A percentile compares a stretch with the other conserved stretches of the same genome.
Conservation (phyloP, 2,113 vertebrate genomes). For the Lophotis ruficrista region DNA sequence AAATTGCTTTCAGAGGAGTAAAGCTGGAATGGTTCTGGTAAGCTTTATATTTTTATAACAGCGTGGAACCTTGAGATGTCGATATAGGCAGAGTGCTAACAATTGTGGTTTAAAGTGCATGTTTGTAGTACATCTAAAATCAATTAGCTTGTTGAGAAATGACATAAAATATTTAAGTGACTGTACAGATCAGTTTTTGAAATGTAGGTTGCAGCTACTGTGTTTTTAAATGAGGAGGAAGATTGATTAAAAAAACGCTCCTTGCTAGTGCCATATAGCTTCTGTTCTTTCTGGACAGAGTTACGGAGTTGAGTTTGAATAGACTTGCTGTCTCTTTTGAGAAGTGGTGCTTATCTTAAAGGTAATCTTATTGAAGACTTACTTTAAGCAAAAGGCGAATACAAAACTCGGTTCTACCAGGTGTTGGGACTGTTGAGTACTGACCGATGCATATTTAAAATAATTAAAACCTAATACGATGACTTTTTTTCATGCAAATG, state of each 20-base stretch:
- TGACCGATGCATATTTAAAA: not conserved
- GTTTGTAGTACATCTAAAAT: slow-evolving; percentile 6
- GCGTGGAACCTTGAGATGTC: not conserved
- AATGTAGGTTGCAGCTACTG: not conserved
- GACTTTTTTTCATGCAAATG: not conserved
- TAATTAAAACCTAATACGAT: not conserved
- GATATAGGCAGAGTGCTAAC: not conserved
- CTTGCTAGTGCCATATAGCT: not conserved
- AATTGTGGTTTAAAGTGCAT: not conserved
- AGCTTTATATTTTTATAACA: not conserved
- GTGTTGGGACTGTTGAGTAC: not conserved
- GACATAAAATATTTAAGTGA: not conserved
- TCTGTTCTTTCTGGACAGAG: not conserved
- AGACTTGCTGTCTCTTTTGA: not conserved
- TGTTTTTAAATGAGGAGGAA: not conserved
- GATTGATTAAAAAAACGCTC: not conserved
- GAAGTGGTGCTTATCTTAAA: not conserved
- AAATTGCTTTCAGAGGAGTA: not conserved
- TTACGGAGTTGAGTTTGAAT: not conserved
- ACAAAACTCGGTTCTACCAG: not conserved
- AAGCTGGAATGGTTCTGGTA: not conserved
- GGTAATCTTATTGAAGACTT: not conserved
- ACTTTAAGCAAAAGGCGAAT: not conserved
- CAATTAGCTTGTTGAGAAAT: not conserved
- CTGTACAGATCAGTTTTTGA: not conserved